These are phyloP conservation scores for Sminthurides aquaticus DNA, from an alignment of 2,888 invertebrate genomes.

Conservation along the genomic window DNA sequence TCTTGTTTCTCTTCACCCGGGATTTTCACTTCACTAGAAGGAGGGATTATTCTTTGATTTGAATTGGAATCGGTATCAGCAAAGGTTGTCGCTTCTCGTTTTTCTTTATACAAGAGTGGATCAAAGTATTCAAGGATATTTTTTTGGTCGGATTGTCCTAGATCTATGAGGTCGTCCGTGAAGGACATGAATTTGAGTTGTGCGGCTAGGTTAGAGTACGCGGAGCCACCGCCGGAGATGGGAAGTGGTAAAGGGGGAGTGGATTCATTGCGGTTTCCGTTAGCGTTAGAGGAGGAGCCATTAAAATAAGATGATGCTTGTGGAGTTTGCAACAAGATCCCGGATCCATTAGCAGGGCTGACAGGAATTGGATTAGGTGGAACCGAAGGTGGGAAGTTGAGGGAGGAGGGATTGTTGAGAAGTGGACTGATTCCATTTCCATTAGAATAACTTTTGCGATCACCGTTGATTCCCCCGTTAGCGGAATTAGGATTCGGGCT, in stretches of 20 bases:
- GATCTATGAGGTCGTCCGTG: constrained; percentile 41
- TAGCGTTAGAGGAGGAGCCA: not conserved
- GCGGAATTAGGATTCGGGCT: not conserved
- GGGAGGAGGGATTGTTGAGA: no score
- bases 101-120: constrained; percentile 56
- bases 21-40: not conserved
- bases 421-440: no score
- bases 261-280: not conserved
- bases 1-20: no score
- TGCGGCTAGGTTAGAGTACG: constrained; percentile 18
- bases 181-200: constrained; percentile 24
- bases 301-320: no score
- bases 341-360: no score
- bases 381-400: no score
- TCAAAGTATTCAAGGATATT: constrained; percentile 82
- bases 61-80: not conserved
- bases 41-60: not conserved
- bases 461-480: no score
- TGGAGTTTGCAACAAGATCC: no score
- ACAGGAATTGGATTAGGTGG: no score
- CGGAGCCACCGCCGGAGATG: not conserved
- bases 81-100: not conserved
- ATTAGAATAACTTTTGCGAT: no score
- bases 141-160: constrained; percentile 51
- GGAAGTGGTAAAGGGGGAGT: not conserved